Conservation (phyloP, 2,888 invertebrate species). For the Ametastegia equiseti region DNA sequence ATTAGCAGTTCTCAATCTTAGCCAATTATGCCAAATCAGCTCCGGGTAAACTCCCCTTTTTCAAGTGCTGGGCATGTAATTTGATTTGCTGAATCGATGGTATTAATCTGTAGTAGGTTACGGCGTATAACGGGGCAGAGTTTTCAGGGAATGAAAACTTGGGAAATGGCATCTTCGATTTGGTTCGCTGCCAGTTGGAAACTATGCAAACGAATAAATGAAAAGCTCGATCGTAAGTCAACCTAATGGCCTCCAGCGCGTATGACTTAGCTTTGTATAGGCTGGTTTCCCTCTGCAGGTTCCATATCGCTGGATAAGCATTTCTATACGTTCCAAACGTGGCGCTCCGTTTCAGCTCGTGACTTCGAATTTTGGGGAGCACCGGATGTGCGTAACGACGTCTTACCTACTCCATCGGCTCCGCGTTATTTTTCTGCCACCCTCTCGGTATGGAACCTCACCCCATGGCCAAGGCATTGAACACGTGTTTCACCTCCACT, state of each 20-base stretch:
- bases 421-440: conserved; percentile 71
- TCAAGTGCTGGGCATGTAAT: conserved; percentile 11
- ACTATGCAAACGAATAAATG: conserved; percentile 59
- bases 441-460: conserved; percentile 56
- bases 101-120: conserved; percentile 18
- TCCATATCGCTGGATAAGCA: conserved; percentile 51
- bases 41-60: background rate
- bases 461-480: conserved; percentile 64
- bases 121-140: conserved; percentile 19
- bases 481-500: conserved; percentile 75
- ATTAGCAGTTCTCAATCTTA: conserved; percentile 1
- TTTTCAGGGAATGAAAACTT: conserved; percentile 45
- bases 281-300: conserved; percentile 51
- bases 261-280: conserved; percentile 66
- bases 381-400: conserved; percentile 74
- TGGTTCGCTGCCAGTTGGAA: conserved; percentile 69
- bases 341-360: conserved; percentile 52
- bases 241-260: conserved; percentile 67
- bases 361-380: conserved; percentile 59
- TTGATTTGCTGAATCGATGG: conserved; percentile 29
- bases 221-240: conserved; percentile 62
- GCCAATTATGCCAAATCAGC: conserved; percentile 9
- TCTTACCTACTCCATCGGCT: conserved; percentile 73
- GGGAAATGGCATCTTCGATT: conserved; percentile 67
- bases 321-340: conserved; percentile 50